A percentile compares a stretch with the other conserved stretches of the same genome.
phyloP scores from a whole-genome alignment of 2,888 invertebrate species.

The Anthoptus insignis region DNA sequence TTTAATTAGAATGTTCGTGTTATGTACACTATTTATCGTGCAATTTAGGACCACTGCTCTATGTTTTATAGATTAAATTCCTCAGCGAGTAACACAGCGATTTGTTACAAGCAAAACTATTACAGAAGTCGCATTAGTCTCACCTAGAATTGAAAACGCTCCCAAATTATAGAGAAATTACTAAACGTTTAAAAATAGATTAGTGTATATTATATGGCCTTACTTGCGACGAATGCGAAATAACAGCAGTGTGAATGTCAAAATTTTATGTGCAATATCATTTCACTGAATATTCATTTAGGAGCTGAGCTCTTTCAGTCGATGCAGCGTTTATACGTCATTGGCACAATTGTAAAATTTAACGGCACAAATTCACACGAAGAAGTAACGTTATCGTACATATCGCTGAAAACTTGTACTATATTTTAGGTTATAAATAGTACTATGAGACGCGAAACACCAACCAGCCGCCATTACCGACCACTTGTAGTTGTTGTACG shows the following conservation, averaged over 20 bases:
- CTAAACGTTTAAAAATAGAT: slow-evolving; percentile 87
- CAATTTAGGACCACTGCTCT: slow-evolving; percentile 74
- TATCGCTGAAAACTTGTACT: slow-evolving; percentile 87
- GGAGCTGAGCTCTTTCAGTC: slow-evolving; percentile 76
- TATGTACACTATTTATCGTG: slow-evolving; percentile 81
- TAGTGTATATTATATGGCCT: slow-evolving; percentile 87
- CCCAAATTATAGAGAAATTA: slow-evolving; percentile 85
- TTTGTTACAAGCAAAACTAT: slow-evolving; percentile 79
- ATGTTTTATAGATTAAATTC: slow-evolving; percentile 64
- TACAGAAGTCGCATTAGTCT: slow-evolving; percentile 80
- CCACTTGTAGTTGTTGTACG: slow-evolving; percentile 74
- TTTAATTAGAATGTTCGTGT: slow-evolving; percentile 85
- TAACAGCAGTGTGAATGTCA: slow-evolving; percentile 86
- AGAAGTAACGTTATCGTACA: slow-evolving; percentile 84
- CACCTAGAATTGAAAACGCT: slow-evolving; percentile 80
- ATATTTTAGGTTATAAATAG: slow-evolving; percentile 88
- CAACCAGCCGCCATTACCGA: slow-evolving; percentile 86
- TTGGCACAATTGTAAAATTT: slow-evolving; percentile 82
- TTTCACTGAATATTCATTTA: slow-evolving; percentile 84
- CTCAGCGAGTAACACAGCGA: slow-evolving; percentile 72
- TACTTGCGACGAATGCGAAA: slow-evolving; percentile 87
- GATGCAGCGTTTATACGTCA: slow-evolving; percentile 79
- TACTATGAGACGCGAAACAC: slow-evolving; percentile 86
- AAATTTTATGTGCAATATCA: slow-evolving; percentile 86
- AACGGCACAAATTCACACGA: slow-evolving; percentile 84